These are phyloP conservation scores for Lithophane semibrunnea DNA, from an alignment of 2,888 invertebrate genomes.

Conservation along the genomic window DNA sequence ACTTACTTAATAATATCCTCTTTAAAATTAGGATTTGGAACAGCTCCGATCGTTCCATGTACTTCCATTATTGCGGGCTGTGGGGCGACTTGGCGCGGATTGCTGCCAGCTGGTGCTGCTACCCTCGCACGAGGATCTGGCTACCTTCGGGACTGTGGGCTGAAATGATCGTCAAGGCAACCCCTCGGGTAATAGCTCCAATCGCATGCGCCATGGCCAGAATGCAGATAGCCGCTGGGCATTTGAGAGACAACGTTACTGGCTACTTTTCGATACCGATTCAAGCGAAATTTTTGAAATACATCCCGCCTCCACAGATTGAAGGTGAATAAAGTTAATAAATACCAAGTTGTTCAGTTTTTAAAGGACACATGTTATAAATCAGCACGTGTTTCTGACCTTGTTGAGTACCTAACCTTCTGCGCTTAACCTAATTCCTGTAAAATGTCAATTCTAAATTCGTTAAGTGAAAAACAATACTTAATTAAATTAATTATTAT, in stretches of 20 bases:
- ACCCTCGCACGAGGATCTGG: slow-evolving; percentile 77
- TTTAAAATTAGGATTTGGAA: slow-evolving; percentile 77
- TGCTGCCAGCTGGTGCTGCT: slow-evolving; percentile 79
- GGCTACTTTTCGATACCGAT: slow-evolving; percentile 79
- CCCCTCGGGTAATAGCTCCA: slow-evolving; percentile 72
- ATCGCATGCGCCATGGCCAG: slow-evolving; percentile 68
- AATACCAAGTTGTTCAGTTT: not conserved
- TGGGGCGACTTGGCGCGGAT: slow-evolving; percentile 76
- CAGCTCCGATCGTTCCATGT: slow-evolving; percentile 72
- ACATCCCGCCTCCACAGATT: slow-evolving; percentile 35
- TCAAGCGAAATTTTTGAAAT: slow-evolving; percentile 76
- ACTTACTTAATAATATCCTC: not conserved
- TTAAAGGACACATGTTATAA: not conserved
- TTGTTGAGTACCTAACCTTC: not conserved
- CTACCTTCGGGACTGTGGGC: slow-evolving; percentile 78
- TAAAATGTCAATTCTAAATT: not conserved
- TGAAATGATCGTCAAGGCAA: slow-evolving; percentile 73
- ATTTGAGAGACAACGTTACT: slow-evolving; percentile 78
- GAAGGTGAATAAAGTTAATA: slow-evolving; percentile 24
- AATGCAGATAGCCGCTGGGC: slow-evolving; percentile 78
- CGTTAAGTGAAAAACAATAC: not conserved
- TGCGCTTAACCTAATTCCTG: not conserved
- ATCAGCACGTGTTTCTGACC: not conserved
- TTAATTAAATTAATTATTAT: not conserved
- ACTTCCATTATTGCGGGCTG: slow-evolving; percentile 77